Evolutionary conservation across 2,888 invertebrate genomes (phyloP), one percentile per base, ranked within the genome.

Genomic region (Drosophila rubida): DNA sequence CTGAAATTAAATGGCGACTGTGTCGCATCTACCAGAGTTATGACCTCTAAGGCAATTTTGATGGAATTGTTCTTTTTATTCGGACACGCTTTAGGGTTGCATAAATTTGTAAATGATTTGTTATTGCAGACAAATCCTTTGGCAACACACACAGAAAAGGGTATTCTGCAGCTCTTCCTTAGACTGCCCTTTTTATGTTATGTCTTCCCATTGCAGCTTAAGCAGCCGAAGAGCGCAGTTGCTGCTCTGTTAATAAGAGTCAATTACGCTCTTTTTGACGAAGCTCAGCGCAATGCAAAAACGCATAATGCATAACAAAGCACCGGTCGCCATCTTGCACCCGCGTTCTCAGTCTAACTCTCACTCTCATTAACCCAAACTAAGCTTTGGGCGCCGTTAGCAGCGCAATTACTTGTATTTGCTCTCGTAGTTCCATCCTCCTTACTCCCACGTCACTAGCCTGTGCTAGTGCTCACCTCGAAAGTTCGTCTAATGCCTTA

Each of bases 1-100:
- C 53, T 44, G 16, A 46, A 69, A 62, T 78, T 49, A 53, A 74
- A 73, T 74, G 70, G 58, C 70, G 62, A 50, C 55, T 53, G 39
- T 11, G 32, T 53, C 46, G 45, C 74, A 66, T 69, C 64, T 59
- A 42, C 35, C 51, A 48, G 70, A 80, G 60, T 46, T 75, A 67
- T 68, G 66, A 73, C 51, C 66, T 59, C 30, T 49, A 42, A 41
- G 64, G 65, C 58, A 72, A 35, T 60, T 63, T 49, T 74, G 77
- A 76, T 59, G 73, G 41, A 69, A 63, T 58, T 65, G 53, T 51
- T 51, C 16, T 30, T 32, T n/a, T 4, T 32, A 4, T 32, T 32
- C 1, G 14, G 13, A 14, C 23, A 46, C 27, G 11, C 1, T 3
- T 25, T 22, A 27, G 37, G n/a, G 42, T 7, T 64, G 59, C 69